A percentile compares a stretch with the other conserved stretches of the same genome.
phyloP scores from a whole-genome alignment of 1,140 invertebrate species.

The Drosophila gunungcola region DNA sequence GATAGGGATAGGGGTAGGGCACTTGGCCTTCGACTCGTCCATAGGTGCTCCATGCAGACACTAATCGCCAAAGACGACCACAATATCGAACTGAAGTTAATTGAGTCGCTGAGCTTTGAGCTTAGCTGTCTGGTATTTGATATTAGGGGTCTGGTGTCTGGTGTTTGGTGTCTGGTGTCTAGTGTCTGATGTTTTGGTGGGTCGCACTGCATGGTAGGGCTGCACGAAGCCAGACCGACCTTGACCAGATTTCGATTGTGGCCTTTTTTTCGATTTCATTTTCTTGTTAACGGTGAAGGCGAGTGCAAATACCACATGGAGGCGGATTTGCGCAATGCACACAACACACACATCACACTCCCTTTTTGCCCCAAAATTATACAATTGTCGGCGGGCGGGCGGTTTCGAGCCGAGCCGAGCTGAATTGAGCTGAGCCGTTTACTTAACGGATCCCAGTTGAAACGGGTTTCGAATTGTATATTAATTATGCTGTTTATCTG shows the following conservation, averaged over 20 bases:
- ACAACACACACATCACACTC: conserved; percentile 31
- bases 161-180: conserved; percentile 28
- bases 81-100: conserved; percentile 33
- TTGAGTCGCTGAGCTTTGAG: conserved; percentile 13
- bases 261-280: conserved; percentile 3
- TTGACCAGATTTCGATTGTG: conserved; percentile 63
- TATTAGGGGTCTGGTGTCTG: conserved; percentile 12
- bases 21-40: not conserved
- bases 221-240: conserved; percentile 34
- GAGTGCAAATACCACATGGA: conserved; percentile 15
- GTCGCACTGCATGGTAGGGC: conserved; percentile 28
- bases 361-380: conserved; percentile 70
- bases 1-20: too few species aligned
- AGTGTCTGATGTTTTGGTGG: not conserved
- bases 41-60: not conserved
- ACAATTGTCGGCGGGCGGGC: conserved; percentile 54
- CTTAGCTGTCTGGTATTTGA: conserved; percentile 10
- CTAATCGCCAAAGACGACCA: not conserved
- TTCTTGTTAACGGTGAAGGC: conserved; percentile 38
- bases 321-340: conserved; percentile 66
- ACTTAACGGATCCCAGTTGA: conserved; percentile 45
- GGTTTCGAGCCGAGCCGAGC: conserved; percentile 4
- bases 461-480: conserved; percentile 74
- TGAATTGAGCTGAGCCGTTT: conserved; percentile 18
- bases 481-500: conserved; percentile 75